Percentiles rank a stretch among this genome's conserved stretches.
Evolutionary conservation across 2,888 invertebrate genomes (phyloP).

Genomic region (Branchipolynoe longqiensis): DNA sequence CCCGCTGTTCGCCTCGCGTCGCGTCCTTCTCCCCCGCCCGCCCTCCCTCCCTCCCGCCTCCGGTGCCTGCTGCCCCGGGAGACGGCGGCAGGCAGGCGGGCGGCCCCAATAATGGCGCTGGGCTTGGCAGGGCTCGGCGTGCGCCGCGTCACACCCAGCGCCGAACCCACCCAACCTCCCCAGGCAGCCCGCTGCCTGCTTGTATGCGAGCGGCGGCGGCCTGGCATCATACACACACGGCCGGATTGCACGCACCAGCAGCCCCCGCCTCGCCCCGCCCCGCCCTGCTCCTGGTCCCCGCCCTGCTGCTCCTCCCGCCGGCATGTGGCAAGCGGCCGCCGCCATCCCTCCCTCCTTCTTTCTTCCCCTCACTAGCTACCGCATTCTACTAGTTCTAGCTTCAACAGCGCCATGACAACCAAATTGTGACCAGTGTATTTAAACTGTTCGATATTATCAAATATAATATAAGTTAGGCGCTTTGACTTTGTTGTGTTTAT

Average conservation of each 20-base stretch:
- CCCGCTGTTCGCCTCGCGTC: neutral
- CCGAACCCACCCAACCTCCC: neutral
- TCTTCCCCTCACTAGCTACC: too few relatives aligned
- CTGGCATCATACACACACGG: neutral
- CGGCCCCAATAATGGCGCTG: too few relatives aligned
- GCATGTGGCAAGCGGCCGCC: neutral
- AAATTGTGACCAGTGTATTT: too few relatives aligned
- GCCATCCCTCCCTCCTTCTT: neutral
- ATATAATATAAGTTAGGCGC: too few relatives aligned
- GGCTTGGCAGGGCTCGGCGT: neutral
- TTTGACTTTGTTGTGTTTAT: too few relatives aligned
- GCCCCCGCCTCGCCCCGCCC: neutral
- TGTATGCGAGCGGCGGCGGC: neutral
- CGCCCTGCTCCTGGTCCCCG: neutral
- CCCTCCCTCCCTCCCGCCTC: neutral
- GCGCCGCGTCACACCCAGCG: neutral
- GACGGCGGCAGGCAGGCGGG: neutral
- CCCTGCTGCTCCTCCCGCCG: neutral
- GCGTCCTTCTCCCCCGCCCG: neutral
- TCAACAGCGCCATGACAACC: too few relatives aligned
- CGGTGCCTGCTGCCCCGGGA: neutral
- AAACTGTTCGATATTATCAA: too few relatives aligned
- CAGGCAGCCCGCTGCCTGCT: neutral
- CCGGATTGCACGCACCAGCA: neutral
- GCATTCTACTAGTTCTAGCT: too few relatives aligned